phyloP scores from a whole-genome alignment of 2,113 vertebrate species.

The Guaruba guarouba region DNA sequence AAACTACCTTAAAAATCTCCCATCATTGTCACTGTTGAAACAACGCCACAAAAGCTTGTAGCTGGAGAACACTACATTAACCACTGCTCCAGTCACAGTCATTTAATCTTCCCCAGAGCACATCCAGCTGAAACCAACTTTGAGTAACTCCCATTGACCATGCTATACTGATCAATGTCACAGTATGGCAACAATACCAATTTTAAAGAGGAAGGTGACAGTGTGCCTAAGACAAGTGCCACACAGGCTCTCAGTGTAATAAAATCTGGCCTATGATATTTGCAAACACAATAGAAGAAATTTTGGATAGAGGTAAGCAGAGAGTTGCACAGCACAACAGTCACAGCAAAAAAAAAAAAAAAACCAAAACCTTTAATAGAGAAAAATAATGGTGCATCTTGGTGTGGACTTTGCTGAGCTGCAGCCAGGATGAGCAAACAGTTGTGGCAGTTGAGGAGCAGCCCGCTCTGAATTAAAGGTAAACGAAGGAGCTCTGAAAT shows the following conservation, averaged over 20 bases:
- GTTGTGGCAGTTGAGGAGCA: background rate
- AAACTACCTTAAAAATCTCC: background rate
- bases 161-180: background rate
- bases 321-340: background rate
- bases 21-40: background rate
- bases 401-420: background rate
- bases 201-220: background rate
- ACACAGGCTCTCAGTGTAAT: background rate
- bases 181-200: background rate
- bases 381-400: background rate
- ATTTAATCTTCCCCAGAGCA: background rate
- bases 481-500: background rate
- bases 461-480: background rate
- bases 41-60: background rate
- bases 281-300: background rate
- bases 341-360: background rate
- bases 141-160: background rate
- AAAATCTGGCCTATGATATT: background rate
- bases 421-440: background rate
- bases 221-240: background rate
- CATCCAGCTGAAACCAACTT: background rate
- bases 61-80: background rate
- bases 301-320: background rate
- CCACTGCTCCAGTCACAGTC: background rate
- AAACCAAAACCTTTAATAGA: background rate